A percentile compares a stretch with the other conserved stretches of the same genome.
Conservation (phyloP, 2,797 vertebrate genomes). For the Enteromius unitaeniatus region DNA sequence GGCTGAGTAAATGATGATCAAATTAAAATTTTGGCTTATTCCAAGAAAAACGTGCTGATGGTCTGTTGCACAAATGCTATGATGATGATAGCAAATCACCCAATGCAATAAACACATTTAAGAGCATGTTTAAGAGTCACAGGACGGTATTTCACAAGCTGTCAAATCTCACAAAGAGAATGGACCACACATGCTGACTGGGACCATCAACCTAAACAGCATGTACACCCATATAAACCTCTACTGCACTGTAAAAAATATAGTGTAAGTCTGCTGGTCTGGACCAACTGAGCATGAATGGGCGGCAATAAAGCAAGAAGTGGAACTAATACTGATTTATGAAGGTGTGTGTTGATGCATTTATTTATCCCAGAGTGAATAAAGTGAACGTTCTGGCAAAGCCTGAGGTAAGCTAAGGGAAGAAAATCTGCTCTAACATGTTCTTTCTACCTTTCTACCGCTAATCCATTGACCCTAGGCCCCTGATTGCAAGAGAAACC, state of each 20-base stretch:
- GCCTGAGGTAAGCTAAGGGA: constrained; percentile 30
- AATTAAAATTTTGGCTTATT: not conserved
- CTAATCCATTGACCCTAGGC: constrained; percentile 5
- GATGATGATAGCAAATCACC: constrained; percentile 27
- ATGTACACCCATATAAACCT: constrained; percentile 19
- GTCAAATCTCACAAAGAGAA: constrained; percentile 28
- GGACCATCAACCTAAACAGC: constrained; percentile 23
- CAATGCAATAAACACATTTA: constrained; percentile 19
- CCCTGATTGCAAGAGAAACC: not conserved
- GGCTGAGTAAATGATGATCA: not conserved
- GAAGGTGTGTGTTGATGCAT: not conserved
- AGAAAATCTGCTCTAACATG: not conserved
- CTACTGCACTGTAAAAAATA: constrained; percentile 18
- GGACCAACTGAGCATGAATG: not conserved
- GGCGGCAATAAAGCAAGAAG: constrained; percentile 2
- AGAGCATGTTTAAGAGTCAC: constrained; percentile 11
- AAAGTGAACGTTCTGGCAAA: not conserved
- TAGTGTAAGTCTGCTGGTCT: not conserved
- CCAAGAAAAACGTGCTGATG: not conserved
- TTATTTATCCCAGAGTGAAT: constrained; percentile 9
- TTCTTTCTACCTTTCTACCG: constrained; percentile 18
- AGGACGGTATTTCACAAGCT: constrained; percentile 25
- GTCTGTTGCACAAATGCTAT: constrained; percentile 33
- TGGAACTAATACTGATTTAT: constrained; percentile 8
- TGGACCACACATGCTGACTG: constrained; percentile 26